Percentiles rank a stretch among this genome's conserved stretches.
phyloP scores from a whole-genome alignment of 2,113 vertebrate genomes.

The Tursiops truncatus region DNA sequence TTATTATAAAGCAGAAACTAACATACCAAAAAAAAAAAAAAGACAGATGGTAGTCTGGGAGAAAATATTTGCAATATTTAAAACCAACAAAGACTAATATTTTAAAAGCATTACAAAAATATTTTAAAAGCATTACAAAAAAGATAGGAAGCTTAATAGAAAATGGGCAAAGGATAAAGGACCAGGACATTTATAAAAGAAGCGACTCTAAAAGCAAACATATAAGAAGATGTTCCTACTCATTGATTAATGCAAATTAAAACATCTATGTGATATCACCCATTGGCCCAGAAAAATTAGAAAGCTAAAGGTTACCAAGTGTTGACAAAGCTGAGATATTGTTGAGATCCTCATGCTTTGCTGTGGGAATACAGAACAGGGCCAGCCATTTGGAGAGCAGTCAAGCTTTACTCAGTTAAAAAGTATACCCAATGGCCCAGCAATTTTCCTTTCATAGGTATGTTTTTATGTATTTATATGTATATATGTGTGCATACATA shows the following conservation, averaged over 20 bases:
- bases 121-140: neutral
- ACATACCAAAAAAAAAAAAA: neutral
- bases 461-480: neutral
- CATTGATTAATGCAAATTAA: neutral
- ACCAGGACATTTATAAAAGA: neutral
- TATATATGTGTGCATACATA: neutral
- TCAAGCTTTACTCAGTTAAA: neutral
- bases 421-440: neutral
- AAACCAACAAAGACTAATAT: neutral
- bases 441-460: neutral
- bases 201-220: neutral
- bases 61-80: neutral
- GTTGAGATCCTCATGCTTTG: neutral
- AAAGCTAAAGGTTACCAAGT: neutral
- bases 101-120: conserved; percentile 7
- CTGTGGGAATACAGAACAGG: neutral
- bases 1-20: too few relatives aligned
- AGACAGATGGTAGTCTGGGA: neutral
- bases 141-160: neutral
- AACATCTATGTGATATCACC: neutral
- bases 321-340: neutral
- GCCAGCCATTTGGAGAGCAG: neutral
- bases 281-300: neutral
- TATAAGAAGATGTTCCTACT: neutral
- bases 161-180: neutral